These are phyloP conservation scores for Cephalophus harveyi DNA, from an alignment of 2,113 vertebrate species.

Conservation along the genomic window DNA sequence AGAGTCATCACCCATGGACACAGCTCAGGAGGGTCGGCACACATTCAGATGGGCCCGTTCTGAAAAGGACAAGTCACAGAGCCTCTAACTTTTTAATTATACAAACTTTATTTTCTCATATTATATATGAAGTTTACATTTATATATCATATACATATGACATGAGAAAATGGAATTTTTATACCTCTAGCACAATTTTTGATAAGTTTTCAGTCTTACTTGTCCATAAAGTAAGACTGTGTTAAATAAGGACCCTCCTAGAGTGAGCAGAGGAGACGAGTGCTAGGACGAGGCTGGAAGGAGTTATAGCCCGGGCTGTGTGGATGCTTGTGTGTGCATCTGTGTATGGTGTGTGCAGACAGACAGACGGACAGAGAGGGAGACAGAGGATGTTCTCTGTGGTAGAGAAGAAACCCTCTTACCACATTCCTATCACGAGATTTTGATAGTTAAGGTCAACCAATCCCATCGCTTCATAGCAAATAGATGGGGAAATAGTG, in stretches of 20 bases:
- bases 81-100: not conserved
- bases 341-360: not conserved
- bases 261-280: not conserved
- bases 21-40: fast-evolving
- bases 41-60: not conserved
- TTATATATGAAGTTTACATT: not conserved
- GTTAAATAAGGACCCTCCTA: not conserved
- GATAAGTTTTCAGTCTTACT: not conserved
- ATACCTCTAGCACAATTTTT: not conserved
- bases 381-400: not conserved
- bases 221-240: not conserved
- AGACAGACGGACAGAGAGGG: not conserved
- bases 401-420: not conserved
- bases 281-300: not conserved
- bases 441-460: not conserved
- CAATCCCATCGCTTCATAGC: not conserved
- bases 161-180: not conserved
- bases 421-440: not conserved
- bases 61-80: not conserved
- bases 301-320: fast-evolving
- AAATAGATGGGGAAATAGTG: not conserved
- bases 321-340: not conserved
- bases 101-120: not conserved
- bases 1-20: not conserved
- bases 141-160: not conserved